Base-by-base conservation (phyloP, 2,888 invertebrate species). In the Cyaniris semiargus region DNA sequence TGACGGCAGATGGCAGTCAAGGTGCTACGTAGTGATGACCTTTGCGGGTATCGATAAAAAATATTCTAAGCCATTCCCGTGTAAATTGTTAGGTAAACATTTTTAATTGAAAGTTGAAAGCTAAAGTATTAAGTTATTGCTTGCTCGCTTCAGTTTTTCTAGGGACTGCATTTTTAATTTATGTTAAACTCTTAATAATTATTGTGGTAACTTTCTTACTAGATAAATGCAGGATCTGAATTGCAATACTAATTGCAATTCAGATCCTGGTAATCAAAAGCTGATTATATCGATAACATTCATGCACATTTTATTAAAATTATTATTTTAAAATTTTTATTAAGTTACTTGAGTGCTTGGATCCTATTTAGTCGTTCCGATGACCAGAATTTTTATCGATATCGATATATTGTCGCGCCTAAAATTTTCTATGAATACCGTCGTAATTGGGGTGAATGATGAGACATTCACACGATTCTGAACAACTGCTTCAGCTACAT, bases 1-100 rank as follows among this genome's bases (percentile, higher is more conserved):
- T 91, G 92, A 87, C 86, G 90, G 93, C 93, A 93, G 93, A 92
- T 93, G 92, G 90, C 80, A 87, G 89, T 91, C 93, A 94, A 94
- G 93, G 93, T 94, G 93, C 91, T 87, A 87, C 85, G 84, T 86
- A 93, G 92, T 86, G 93, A 85, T 89, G 93, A 84, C 83, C 88
- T 85, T 84, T 84, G 83, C 27, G 80, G 76, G 85, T 89, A 87
- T 91, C 92, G 91, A 92, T 90, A 86, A 84, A 85, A 85, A 83
- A 79, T 77, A 71, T 60, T 60, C 60, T 60, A 60, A 60, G 60
- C 23, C 23, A 23, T 60, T 60, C 70, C 70, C 76, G 75, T 77
- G 31, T 77, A 76, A 77, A 70, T 38, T 31, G 44, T 70, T 48
- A 38, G 58, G n/a, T 71, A 70, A 66, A 79, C 60, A 71, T 31